Base-by-base conservation (phyloP, 1,140 invertebrate species). In the Melanaphis sacchari region DNA sequence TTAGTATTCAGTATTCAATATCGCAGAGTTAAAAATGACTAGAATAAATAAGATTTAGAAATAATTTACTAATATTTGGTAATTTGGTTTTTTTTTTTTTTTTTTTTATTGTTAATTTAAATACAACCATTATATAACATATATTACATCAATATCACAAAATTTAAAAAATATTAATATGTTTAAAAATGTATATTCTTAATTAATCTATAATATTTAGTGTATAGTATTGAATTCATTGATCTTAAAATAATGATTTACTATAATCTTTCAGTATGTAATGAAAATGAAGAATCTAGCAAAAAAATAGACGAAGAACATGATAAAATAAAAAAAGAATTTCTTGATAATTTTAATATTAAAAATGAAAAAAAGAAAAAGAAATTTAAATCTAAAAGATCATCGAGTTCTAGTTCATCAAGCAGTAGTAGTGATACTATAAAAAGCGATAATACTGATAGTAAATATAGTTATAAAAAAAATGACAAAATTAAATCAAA, bases 381-480 rank as follows among this genome's bases (percentile, higher is more conserved):
- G 2, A 92, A 92, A 92, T 84, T 46, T 38, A 92, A 76, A 46
- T 54, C 49, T 8, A 91, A 84, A 18, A 46, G 43, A 40, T 92
- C 91, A 26, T 84, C 76, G 5, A 92, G 91, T 92, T 92, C 91
- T 38, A 84, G 43, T 84, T 38, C 38, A 11, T 82, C 91, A 46
- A 92, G 91, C n/a, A 81, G 41, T 49, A 92, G 76, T 84, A 84
- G 76, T 84, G 36, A 92, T 38, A 92, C 46, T 82, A 92, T 26
- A 18, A 81, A 26, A 3, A 92, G 76, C 18, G 76, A 84, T 46
- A 38, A 92, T 82, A 76, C 59, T 36, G 66, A 91, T 5, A 52
- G 24, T 84, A 92, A 84, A 92, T 52, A 84, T 11, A 92, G n/a
- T 7, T 90, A 31, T 90, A 92, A 52, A 5, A 92, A 92, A 84